Evolutionary conservation across 2,888 invertebrate genomes (phyloP), one percentile per base, ranked within the genome.

Genomic region (Thereva nobilitata): DNA sequence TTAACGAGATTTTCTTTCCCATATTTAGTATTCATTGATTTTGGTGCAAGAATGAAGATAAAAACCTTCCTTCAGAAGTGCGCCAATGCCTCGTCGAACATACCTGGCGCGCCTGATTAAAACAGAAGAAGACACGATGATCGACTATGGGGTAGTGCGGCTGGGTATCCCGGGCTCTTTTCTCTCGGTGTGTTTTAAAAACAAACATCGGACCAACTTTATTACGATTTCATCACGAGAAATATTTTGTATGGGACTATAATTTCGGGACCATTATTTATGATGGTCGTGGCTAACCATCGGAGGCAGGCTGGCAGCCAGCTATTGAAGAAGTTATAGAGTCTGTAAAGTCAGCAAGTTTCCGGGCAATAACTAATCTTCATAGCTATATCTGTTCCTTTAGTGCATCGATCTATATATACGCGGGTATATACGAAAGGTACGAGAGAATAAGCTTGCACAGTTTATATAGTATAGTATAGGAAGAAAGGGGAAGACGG

Each of bases 151-250:
- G 49, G 23, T 23, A 23, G 23, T 2, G 23, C 23, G 23, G 23
- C 2, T 23, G 23, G 23, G 23, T 23, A 1, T 23, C 23, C 23
- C 23, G 23, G 1, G 1, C 23, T 23, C 23, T 23, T 23, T 23
- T 23, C 23, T 23, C 23, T 23, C n/a, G 34, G 38, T 9, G 49
- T 50, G 40, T 61, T 12, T 44, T 50, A 34, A 50, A 61, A 61
- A 50, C 61, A 61, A 61, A 61, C 61, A 50, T 40, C 50, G 41
- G 42, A 23, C 9, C 10, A 64, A 68, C 59, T 64, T 52, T 59
- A 67, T 64, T 68, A 65, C 64, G 67, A 68, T 68, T 68, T 68
- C 67, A 68, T 68, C 67, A 68, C 67, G 67, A 68, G 50, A 65
- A 68, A 65, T 49, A 56, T 56, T 65, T 56, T 65, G 56, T 65